Base-by-base conservation (phyloP, 2,888 invertebrate genomes). In the Malthinus flaveolus region DNA sequence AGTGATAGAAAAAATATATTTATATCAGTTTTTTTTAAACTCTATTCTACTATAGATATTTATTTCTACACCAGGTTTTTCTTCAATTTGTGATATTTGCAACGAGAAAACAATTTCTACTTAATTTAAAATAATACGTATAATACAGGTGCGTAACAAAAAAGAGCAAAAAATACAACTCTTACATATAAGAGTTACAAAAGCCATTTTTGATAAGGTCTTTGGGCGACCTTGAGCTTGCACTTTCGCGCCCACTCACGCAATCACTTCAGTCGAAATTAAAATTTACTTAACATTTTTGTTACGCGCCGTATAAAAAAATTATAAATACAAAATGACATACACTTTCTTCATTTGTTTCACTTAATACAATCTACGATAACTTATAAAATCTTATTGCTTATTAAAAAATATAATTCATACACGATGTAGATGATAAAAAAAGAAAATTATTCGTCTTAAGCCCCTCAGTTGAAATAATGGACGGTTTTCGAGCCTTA, bases 1-100 rank as follows among this genome's bases (percentile, higher is more conserved):
- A 71, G 74, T 74, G 72, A 76, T 76, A 75, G 76, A 77, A 77
- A 76, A 77, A 76, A 77, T 77, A 77, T 74, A 74, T 70, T 59
- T 64, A 65, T 66, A 52, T 56, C 48, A 56, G 39, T 15, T 42
- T 42, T 42, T 5, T 23, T 23, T 23, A 23, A 23, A 23, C 23
- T 56, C 58, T 64, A 67, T 52, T 55, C 59, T 56, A 56, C 36
- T 48, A 55, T 55, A 59, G 59, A 59, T 45, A 46, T 49, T 53
- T 45, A 9, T 6, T 56, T 61, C 60, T 56, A 61, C 53, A 53
- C 56, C 49, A 56, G 60, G 42, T 53, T 3, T 56, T 50, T 49
- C 42, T 48, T 51, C 8, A 13, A 13, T 54, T 44, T 59, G 54
- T 49, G 54, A 59, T 59, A 49, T 52, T 59, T 59, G 34, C 39